These are phyloP conservation scores for Caradrina kadenii DNA, from an alignment of 2,888 invertebrate species.

Conservation along the genomic window DNA sequence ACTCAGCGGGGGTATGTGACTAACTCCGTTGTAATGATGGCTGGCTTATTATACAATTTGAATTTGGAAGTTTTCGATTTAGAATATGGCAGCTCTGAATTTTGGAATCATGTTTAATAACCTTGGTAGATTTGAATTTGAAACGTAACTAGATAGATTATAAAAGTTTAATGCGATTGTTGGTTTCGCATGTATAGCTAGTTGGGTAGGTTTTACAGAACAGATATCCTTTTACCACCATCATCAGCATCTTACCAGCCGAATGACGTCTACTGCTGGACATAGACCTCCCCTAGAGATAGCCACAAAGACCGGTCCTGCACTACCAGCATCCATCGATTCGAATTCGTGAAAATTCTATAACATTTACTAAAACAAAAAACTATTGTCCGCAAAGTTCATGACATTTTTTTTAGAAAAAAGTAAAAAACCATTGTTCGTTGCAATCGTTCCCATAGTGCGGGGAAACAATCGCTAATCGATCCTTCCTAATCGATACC, in stretches of 20 bases:
- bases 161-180: conserved; percentile 19
- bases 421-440: conserved; percentile 44
- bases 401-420: conserved; percentile 44
- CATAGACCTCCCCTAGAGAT: no score
- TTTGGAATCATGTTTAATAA: conserved; percentile 37
- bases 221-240: neutral
- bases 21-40: conserved; percentile 69
- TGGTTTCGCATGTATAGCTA: neutral
- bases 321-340: no score
- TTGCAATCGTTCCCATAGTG: conserved; percentile 48
- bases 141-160: conserved; percentile 4
- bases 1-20: conserved; percentile 68
- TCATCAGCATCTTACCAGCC: no score
- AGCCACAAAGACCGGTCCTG: no score
- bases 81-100: conserved; percentile 30
- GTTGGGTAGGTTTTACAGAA: neutral
- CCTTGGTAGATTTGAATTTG: conserved; percentile 21
- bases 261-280: no score
- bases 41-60: conserved; percentile 48
- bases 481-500: conserved; percentile 60
- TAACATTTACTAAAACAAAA: conserved; percentile 26
- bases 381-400: conserved; percentile 36
- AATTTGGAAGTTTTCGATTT: conserved; percentile 50
- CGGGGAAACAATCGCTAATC: conserved; percentile 59
- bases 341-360: conserved; percentile 9